Base-by-base conservation (phyloP, 2,888 invertebrate genomes). In the Orthosia incerta region DNA sequence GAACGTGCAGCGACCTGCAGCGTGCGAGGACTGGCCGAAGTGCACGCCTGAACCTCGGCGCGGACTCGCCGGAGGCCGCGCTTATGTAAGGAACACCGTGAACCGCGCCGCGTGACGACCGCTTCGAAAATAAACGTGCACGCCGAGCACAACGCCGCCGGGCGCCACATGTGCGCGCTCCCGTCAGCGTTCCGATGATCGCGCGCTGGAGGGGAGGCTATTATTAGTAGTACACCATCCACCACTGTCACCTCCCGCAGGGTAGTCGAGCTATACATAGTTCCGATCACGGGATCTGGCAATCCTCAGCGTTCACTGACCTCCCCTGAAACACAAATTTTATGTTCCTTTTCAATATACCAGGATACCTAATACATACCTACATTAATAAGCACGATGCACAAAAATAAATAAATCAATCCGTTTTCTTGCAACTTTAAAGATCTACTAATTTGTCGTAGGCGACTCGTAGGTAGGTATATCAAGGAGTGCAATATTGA, bases 231-330 rank as follows among this genome's bases (percentile, higher is more conserved):
- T 89, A 92, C 94, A 94, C 94, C 95, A 95, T 95, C 95, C 94
- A 96, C 96, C 95, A 95, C 95, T 95, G 96, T 95, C 96, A 95
- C 96, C 96, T 96, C 96, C 96, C 95, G 96, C 95, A 90, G 95
- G 95, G 95, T 95, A 94, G 94, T 93, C 92, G 88, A 88, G 93
- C 95, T 96, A 96, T 94, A 95, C 96, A 95, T 95, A 95, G 96
- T 93, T 92, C 90, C 90, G 91, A 94, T 94, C 95, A 91, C 91
- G 91, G 92, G 94, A 93, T 95, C 95, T 95, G 94, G 94, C 94
- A 91, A 94, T 95, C 94, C 92, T 91, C 90, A 86, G 91, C 95
- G 96, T 95, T 95, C 96, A 95, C 91, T 95, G 96, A 96, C 95
- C 95, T 88, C 88, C 87, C 85, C 94, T 94, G 93, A 92, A 95